A percentile compares a stretch with the other conserved stretches of the same genome.
Evolutionary conservation across 1,140 invertebrate species (phyloP).

Genomic region (Andrena cerasifolii): DNA sequence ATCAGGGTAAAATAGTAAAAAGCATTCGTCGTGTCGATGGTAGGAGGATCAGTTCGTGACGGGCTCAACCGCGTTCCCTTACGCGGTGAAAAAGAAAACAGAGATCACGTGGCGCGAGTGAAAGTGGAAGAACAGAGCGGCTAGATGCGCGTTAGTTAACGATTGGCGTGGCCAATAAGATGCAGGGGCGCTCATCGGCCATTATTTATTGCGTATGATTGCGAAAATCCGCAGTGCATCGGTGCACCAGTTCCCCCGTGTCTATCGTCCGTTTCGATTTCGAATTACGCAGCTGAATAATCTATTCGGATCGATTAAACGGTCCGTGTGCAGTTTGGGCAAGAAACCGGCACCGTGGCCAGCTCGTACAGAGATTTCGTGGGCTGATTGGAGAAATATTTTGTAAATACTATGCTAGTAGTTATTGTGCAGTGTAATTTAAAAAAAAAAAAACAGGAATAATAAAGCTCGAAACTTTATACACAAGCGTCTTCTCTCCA

Average conservation of each 20-base stretch:
- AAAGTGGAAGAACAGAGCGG: slow-evolving; percentile 35
- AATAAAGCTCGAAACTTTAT: too few relatives aligned
- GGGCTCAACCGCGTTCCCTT: background rate
- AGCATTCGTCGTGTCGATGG: too few relatives aligned
- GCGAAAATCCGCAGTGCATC: slow-evolving; percentile 28
- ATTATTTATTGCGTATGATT: slow-evolving; percentile 43
- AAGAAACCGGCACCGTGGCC: too few relatives aligned
- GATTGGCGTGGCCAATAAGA: slow-evolving; percentile 53
- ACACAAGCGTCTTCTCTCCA: too few relatives aligned
- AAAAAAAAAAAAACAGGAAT: too few relatives aligned
- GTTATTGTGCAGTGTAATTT: too few relatives aligned
- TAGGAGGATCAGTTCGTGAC: background rate
- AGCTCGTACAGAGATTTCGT: too few relatives aligned
- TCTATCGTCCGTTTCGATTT: slow-evolving; percentile 31
- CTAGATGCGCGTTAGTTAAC: slow-evolving; percentile 42
- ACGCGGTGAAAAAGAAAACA: slow-evolving; percentile 44
- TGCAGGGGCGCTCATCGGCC: slow-evolving; percentile 39
- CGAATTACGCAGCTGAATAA: slow-evolving; percentile 15
- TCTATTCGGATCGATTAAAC: too few relatives aligned
- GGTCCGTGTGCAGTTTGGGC: too few relatives aligned
- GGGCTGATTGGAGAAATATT: too few relatives aligned
- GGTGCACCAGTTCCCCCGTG: background rate
- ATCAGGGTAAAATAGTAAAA: too few relatives aligned
- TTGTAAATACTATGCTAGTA: too few relatives aligned
- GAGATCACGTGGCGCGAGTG: slow-evolving; percentile 48